Evolutionary conservation across 1,140 invertebrate species (phyloP), one percentile per base, ranked within the genome.

Genomic region (Euwallacea fornicatus): DNA sequence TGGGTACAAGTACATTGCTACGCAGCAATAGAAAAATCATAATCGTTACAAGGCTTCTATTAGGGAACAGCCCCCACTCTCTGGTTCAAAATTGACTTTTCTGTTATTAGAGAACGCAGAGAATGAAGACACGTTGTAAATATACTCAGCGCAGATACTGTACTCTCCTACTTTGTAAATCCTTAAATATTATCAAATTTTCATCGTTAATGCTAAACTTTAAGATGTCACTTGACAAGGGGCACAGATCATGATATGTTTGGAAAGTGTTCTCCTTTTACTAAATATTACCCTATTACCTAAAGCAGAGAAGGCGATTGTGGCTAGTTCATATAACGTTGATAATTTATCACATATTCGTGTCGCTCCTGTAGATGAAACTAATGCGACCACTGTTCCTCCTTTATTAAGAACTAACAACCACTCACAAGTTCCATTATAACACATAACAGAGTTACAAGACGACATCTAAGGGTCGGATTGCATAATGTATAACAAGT

Each of bases 191-290:
- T 81, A 81, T 81, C 81, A 81, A 81, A 82, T 80, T 58, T 79
- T 78, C 65, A 74, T 77, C 77, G 77, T 80, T 78, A 80, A 81
- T 77, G 74, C 80, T 82, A 81, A 78, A 80, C 78, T 82, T 82
- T 81, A 82, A 81, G 79, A 82, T 80, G 81, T 82, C 81, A 81
- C 80, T 82, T 82, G 80, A 81, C 77, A 81, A 81, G 81, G 81
- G 81, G 81, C 81, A 82, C 81, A 82, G 79, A 82, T 82, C 81
- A 82, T 82, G 81, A 82, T 82, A 82, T 82, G 81, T 82, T 82
- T 82, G 80, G 80, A 81, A 79, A 82, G 78, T 81, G 81, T 80
- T 82, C 78, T 13, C 11, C 43, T n/a, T n/a, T 42, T 54, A 65
- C 63, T 65, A 53, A 66, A 67, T 68, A 63, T 72, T 78, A 76